These are phyloP conservation scores for Malurus splendens DNA, from an alignment of 2,797 vertebrate genomes.

Conservation along the genomic window DNA sequence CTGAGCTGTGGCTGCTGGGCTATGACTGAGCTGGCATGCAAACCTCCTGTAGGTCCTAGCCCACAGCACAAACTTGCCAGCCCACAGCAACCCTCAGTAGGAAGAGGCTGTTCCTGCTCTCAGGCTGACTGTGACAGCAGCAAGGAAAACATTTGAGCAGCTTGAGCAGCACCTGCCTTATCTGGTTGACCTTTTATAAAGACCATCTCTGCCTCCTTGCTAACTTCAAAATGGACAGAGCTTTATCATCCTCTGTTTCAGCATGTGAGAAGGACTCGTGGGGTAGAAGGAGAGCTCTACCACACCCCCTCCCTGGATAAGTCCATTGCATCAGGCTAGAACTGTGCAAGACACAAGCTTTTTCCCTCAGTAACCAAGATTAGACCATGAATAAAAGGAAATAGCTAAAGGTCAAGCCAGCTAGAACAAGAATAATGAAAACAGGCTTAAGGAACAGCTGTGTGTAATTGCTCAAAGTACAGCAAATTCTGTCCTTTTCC, in stretches of 20 bases:
- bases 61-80: not conserved
- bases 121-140: not conserved
- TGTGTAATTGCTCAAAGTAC: slow-evolving; percentile 11
- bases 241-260: not conserved
- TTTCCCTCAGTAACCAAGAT: slow-evolving; percentile 25
- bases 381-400: slow-evolving; percentile 39
- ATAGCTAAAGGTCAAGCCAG: slow-evolving; percentile 50
- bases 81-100: not conserved
- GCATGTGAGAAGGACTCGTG: not conserved
- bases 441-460: slow-evolving; percentile 26
- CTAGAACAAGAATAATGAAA: slow-evolving; percentile 43
- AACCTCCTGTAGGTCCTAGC: not conserved
- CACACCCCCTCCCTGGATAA: not conserved
- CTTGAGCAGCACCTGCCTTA: not conserved
- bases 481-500: slow-evolving; percentile 17
- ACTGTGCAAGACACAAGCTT: not conserved
- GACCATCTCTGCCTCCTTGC: not conserved
- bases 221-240: not conserved
- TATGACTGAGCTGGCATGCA: accelerated
- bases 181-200: not conserved
- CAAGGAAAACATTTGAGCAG: not conserved
- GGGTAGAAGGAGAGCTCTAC: not conserved
- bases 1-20: not conserved
- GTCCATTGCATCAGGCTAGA: slow-evolving; percentile 6
- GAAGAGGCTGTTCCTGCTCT: not conserved